Base-by-base conservation (phyloP, 2,888 invertebrate genomes). In the Tuberolachnus salignus region DNA sequence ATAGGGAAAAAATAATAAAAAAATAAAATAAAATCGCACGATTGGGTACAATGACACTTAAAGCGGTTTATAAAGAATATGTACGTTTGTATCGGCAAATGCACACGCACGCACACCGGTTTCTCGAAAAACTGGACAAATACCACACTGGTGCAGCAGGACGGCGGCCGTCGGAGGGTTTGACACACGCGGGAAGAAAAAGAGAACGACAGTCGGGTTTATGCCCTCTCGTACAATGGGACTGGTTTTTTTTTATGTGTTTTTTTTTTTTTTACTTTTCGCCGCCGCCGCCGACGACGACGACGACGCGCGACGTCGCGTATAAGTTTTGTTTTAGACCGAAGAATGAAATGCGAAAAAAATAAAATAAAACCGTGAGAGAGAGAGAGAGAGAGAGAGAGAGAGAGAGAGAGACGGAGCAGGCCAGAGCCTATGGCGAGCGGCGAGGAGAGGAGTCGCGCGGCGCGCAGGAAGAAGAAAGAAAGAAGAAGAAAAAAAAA, bases 151-250 rank as follows among this genome's bases (percentile, higher is more conserved):
- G n/a, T n/a, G n/a, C n/a, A n/a, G n/a, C n/a, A n/a, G n/a, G 55
- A 21, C 53, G 10, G 44, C 53, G 19, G 4, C 57, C 21, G 21
- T 23, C 57, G 51, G 23, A 69, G 53, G 69, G 67, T 67, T 67
- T 69, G 53, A 71, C 55, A 57, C 51, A 53, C 73, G 49, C 14
- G 57, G 57, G 44, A 75, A 66, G 49, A 57, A 75, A 75, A 75
- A 75, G 44, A 67, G 57, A 75, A 75, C 75, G 75, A 75, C 75
- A 75, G 75, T 55, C 75, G 75, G 75, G 75, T 75, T 66, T 75
- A 75, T 75, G 75, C 66, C 75, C 75, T 75, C 74, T 57, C 64
- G 49, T 59, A 75, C 67, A 75, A 75, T 67, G 67, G 55, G 42
- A 57, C 67, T 67, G 67, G 75, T 53, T 75, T 74, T 75, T 55